These are phyloP conservation scores for Amblyopsis rosae DNA, from an alignment of 2,113 vertebrate species.

Conservation along the genomic window DNA sequence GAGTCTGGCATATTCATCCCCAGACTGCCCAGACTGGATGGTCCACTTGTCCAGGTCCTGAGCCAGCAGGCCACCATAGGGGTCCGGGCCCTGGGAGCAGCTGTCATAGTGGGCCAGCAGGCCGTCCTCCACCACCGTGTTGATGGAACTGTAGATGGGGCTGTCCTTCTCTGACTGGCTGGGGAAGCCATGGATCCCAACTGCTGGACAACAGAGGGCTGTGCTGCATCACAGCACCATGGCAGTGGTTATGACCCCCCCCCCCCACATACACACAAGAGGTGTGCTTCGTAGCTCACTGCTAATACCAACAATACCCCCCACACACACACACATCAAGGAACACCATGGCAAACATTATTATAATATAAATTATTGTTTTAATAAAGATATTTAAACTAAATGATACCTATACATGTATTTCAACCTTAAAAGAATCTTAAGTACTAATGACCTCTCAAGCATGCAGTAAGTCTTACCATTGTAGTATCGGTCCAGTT, in stretches of 20 bases:
- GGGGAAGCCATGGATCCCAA: slow-evolving; percentile 85
- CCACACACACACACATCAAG: too few relatives aligned
- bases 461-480: slow-evolving; percentile 70
- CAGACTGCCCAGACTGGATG: slow-evolving; percentile 71
- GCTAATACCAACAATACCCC: too few relatives aligned
- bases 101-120: slow-evolving; percentile 73
- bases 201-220: slow-evolving; percentile 66
- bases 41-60: slow-evolving; percentile 74
- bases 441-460: too few relatives aligned
- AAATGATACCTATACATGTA: too few relatives aligned
- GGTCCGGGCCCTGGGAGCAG: slow-evolving; percentile 72
- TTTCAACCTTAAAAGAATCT: too few relatives aligned
- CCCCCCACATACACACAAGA: too few relatives aligned
- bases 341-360: too few relatives aligned
- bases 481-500: slow-evolving; percentile 89
- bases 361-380: too few relatives aligned
- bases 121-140: slow-evolving; percentile 80
- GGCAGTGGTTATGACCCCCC: background rate
- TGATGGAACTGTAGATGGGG: slow-evolving; percentile 92
- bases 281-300: too few relatives aligned
- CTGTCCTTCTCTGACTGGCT: slow-evolving; percentile 87
- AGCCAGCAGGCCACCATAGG: slow-evolving; percentile 66
- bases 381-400: too few relatives aligned
- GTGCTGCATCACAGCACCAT: background rate
- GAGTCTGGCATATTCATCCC: slow-evolving; percentile 76